These are phyloP conservation scores for Triops cancriformis DNA, from an alignment of 1,140 invertebrate genomes.

Conservation along the genomic window DNA sequence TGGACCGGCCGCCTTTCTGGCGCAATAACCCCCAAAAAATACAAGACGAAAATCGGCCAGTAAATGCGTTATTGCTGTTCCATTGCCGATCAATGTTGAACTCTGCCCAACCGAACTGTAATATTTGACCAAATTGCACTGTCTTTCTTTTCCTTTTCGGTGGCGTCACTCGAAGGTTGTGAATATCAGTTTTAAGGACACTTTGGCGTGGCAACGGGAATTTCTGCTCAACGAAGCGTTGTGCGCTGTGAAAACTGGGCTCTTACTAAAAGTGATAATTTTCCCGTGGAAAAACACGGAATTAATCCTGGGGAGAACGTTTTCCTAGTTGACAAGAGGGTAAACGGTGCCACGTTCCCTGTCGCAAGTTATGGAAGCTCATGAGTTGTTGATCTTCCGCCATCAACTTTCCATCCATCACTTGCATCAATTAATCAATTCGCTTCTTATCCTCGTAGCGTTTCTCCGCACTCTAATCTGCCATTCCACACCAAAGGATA, in stretches of 20 bases:
- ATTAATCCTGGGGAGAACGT: neutral
- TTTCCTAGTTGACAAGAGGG: neutral
- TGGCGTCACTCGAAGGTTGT: too few species aligned
- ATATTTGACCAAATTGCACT: neutral
- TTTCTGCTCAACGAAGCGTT: too few species aligned
- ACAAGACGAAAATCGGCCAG: neutral
- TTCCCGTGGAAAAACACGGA: neutral
- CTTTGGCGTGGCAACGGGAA: too few species aligned
- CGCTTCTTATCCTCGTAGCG: neutral
- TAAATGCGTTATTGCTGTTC: neutral
- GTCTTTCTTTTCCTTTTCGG: neutral
- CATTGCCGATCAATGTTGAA: neutral
- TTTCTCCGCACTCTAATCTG: neutral
- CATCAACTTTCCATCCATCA: neutral
- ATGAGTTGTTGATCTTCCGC: conserved; percentile 6
- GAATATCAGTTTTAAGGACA: too few species aligned
- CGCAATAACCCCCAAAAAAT: neutral
- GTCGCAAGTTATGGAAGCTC: neutral
- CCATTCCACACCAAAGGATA: neutral
- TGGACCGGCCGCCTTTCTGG: neutral
- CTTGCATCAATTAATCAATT: neutral
- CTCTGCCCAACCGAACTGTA: neutral
- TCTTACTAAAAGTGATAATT: too few species aligned
- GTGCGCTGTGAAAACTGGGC: too few species aligned
- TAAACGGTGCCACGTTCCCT: neutral